Percentiles rank a stretch among this genome's conserved stretches.
phyloP scores from a whole-genome alignment of 2,113 vertebrate species.

The Picathartes gymnocephalus region DNA sequence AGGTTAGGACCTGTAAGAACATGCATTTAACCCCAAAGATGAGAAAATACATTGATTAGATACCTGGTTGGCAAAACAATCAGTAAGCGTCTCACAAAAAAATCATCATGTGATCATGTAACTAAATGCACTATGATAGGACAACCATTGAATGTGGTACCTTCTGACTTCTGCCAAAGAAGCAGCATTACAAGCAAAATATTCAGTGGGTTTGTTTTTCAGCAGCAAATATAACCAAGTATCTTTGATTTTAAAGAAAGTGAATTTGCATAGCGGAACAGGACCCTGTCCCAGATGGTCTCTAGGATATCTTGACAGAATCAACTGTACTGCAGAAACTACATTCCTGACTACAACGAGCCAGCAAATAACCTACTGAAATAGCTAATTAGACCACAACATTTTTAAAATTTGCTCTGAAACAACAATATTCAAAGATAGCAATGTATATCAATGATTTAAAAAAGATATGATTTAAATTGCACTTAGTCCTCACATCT shows the following conservation, averaged over 20 bases:
- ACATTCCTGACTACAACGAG: neutral
- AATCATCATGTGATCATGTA: neutral
- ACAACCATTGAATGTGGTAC: neutral
- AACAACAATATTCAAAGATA: neutral
- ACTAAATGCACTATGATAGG: neutral
- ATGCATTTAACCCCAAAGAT: neutral
- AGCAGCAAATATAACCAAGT: neutral
- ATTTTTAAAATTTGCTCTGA: neutral
- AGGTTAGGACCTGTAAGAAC: neutral
- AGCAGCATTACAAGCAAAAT: neutral
- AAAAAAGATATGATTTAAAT: neutral
- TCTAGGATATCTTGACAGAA: neutral
- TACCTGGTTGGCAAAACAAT: neutral
- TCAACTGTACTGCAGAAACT: neutral
- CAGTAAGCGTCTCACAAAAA: neutral
- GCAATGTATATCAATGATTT: neutral
- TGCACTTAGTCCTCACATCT: neutral
- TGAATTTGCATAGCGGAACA: neutral
- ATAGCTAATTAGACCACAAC: neutral
- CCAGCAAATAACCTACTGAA: neutral
- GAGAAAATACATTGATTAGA: neutral
- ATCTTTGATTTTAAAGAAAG: neutral
- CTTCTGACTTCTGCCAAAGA: neutral
- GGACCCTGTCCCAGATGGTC: neutral
- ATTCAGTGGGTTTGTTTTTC: neutral